Base-by-base conservation (phyloP, 2,888 invertebrate species). In the Cyclophora punctaria region DNA sequence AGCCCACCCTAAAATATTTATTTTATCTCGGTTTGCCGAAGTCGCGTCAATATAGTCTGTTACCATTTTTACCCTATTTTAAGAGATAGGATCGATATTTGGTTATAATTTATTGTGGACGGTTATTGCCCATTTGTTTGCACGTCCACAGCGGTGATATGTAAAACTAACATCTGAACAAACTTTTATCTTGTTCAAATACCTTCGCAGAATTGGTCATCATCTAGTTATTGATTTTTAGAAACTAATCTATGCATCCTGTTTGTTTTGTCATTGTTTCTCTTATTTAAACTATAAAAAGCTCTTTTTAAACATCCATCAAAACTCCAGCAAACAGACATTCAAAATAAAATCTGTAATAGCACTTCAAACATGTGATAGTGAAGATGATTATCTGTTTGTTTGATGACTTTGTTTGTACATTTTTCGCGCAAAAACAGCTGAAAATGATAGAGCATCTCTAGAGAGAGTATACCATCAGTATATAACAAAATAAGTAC, bases 1-100 rank as follows among this genome's bases (percentile, higher is more conserved):
- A 78, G 82, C 76, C 87, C 86, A 85, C 88, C 88, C 88, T 84
- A 84, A 86, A 86, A 88, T 88, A 88, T 88, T 88, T 87, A 86
- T 87, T 86, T 83, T 87, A 87, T 85, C 85, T 84, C 67, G 86
- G 88, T 87, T 86, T 85, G 84, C 86, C 85, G 86, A 80, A 82
- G 83, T 82, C 83, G 73, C 86, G 84, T 85, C 87, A 83, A 85
- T 81, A 86, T 81, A 86, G 83, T 81, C 80, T 83, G 83, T 85
- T 83, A 75, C 71, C 78, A 82, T 83, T 84, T 82, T 85, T 81
- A 79, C 78, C 74, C 71, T 58, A 71, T 69, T 71, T 75, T 78
- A 73, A 75, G 74, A 82, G 82, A 83, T 83, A 80, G 78, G 77
- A 80, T 80, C 80, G 77, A 80, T 82, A 78, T 79, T 76, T 70